phyloP scores from a whole-genome alignment of 30 jellyfish, hydroid and myxozoan genomes.

The Sanderia malayensis region DNA sequence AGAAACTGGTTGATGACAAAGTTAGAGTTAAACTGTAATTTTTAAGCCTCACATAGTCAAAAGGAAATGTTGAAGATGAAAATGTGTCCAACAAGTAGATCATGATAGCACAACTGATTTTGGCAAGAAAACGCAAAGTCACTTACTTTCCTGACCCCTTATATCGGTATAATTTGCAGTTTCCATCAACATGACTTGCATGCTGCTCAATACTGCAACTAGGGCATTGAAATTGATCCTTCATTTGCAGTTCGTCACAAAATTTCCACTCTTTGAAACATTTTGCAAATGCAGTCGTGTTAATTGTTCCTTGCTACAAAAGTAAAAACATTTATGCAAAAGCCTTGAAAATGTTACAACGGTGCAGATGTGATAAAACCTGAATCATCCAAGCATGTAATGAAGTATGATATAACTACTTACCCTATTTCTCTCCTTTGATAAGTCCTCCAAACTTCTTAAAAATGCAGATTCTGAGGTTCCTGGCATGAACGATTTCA shows the following conservation, averaged over 20 bases:
- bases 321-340: no score
- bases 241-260: conserved; percentile 13
- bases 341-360: no score
- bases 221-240: conserved; percentile 18
- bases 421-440: conserved; percentile 19
- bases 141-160: conserved; percentile 9
- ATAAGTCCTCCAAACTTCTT: conserved; percentile 6
- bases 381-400: no score
- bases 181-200: conserved; percentile 45
- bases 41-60: no score
- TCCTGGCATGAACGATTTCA: conserved; percentile 39
- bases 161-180: not conserved
- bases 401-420: no score
- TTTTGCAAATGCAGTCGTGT: conserved; percentile 16
- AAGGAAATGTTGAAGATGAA: no score
- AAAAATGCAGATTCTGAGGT: conserved; percentile 38
- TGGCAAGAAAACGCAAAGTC: no score
- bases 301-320: not conserved
- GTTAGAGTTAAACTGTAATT: no score
- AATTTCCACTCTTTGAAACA: conserved; percentile 37
- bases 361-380: no score
- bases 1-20: conserved; percentile 14
- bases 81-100: no score
- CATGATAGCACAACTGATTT: no score
- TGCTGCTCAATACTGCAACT: conserved; percentile 33